Conservation (phyloP, 2,797 vertebrate species). For the Mormyrus proboscirostris region DNA sequence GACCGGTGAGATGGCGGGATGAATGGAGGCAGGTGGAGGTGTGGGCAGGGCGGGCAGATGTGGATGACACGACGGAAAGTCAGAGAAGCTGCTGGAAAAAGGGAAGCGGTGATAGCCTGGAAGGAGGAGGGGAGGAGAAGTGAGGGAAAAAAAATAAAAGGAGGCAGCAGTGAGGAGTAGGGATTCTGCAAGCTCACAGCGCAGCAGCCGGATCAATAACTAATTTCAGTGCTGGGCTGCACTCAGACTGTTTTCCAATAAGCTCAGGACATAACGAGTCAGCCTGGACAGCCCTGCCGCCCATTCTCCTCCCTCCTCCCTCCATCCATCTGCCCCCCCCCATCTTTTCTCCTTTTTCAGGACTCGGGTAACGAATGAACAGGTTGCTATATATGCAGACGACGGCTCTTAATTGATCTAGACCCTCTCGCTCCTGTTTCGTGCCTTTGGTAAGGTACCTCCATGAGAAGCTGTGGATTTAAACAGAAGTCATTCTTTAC, state of each 20-base stretch:
- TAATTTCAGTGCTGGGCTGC: conserved; percentile 66
- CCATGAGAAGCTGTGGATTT: neutral
- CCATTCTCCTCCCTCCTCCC: conserved; percentile 2
- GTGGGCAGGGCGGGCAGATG: neutral
- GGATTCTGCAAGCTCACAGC: conserved; percentile 47
- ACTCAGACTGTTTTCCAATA: conserved; percentile 67
- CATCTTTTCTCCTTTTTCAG: neutral
- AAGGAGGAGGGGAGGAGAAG: neutral
- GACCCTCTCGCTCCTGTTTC: neutral
- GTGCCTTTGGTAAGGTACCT: neutral
- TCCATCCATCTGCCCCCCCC: neutral
- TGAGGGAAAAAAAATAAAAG: conserved; percentile 9
- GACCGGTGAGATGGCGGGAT: neutral
- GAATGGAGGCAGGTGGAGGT: neutral
- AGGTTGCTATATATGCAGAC: neutral
- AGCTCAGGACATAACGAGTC: conserved; percentile 58
- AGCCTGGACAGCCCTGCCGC: conserved; percentile 11
- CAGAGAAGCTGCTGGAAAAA: neutral
- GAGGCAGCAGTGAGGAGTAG: conserved; percentile 5
- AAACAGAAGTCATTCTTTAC: neutral
- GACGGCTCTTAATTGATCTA: conserved; percentile 3
- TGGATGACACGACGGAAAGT: neutral
- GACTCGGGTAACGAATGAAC: neutral
- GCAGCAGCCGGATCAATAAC: conserved; percentile 67
- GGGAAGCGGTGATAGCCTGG: neutral